Base-by-base conservation (phyloP, 1,140 invertebrate species). In the Patella vulgata region DNA sequence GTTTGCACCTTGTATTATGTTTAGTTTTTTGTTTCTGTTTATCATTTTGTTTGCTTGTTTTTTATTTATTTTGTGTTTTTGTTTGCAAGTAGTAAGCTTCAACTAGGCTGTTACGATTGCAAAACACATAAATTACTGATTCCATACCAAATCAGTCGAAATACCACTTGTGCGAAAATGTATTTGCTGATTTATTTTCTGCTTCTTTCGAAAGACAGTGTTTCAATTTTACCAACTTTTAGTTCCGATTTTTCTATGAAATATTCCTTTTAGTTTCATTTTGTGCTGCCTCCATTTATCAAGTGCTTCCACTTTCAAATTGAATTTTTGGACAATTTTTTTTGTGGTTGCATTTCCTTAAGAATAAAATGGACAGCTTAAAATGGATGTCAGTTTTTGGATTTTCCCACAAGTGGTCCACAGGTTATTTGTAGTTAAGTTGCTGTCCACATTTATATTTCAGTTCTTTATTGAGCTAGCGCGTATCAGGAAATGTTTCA, bases 401-500 rank as follows among this genome's bases (percentile, higher is more conserved):
- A 23, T 36, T 48, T 46, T 33, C 39, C 28, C 48, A 63, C 60
- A 59, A 63, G 66, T 68, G 61, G 62, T 66, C 53, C 51, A 28
- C 55, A 50, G 31, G 36, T 47, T 59, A 27, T 59, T 28, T 65
- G 43, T 27, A 59, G 70, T 75, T 75, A 80, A 73, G 74, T 74
- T 75, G 70, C 71, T 75, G 61, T 74, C 59, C 70, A 73, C 68
- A 79, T 82, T 78, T 84, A 83, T 71, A 74, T 80, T 96, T 79
- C 91, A 99, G 97, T 98, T 98, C 88, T 99, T 99, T 89, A 96
- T 99, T 86, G 92, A 95, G 84, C 90, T 99, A 87, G 93, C 95
- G 88, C 96, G 98, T 87, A 99, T 99, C 87, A 91, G 96, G 85
- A 99, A 99, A 87, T 99, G 97, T 89, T 98, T 98, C 88, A 97